Conservation (phyloP, 2,888 invertebrate species). For the Seira sanloemensis region DNA sequence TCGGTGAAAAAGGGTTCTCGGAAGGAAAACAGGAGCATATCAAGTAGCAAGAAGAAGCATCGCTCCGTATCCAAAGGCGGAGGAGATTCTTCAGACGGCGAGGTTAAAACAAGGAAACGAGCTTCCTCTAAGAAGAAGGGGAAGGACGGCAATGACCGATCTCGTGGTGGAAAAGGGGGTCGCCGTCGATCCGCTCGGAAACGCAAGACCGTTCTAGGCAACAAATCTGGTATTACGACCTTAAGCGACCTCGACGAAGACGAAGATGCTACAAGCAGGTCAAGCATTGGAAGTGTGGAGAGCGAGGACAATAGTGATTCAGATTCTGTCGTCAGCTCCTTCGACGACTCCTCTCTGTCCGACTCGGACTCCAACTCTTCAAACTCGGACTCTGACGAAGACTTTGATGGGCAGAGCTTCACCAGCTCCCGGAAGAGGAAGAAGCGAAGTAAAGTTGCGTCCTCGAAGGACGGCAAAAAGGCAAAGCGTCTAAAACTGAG, state of each 20-base stretch:
- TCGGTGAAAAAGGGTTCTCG: conserved; percentile 1
- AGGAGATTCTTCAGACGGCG: conserved; percentile 41
- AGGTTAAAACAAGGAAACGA: conserved; percentile 10
- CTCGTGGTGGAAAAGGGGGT: conserved; percentile 19
- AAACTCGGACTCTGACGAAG: conserved; percentile 11
- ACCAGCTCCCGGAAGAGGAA: conserved; percentile 53
- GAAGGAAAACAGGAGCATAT: conserved; percentile 43
- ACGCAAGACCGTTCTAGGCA: conserved; percentile 51
- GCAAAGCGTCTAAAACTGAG: conserved; percentile 40
- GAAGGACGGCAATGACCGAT: conserved; percentile 26
- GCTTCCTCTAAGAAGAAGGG: conserved; percentile 13
- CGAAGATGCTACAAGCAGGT: conserved; percentile 69
- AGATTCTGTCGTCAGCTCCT: conserved; percentile 59
- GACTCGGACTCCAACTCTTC: conserved; percentile 33
- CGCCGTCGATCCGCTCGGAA: conserved; percentile 49
- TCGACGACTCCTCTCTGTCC: conserved; percentile 61
- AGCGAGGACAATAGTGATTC: conserved; percentile 66
- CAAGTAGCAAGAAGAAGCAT: conserved; percentile 47
- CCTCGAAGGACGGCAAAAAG: conserved; percentile 39
- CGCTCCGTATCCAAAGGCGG: conserved; percentile 41
- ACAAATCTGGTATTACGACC: conserved; percentile 32
- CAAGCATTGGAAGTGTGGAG: conserved; percentile 62
- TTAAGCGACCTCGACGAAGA: conserved; percentile 68
- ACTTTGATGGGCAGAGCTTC: conserved; percentile 51
- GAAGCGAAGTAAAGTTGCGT: conserved; percentile 24